These are phyloP conservation scores for Vespertilio murinus DNA, from an alignment of 2,797 vertebrate genomes.

Conservation along the genomic window DNA sequence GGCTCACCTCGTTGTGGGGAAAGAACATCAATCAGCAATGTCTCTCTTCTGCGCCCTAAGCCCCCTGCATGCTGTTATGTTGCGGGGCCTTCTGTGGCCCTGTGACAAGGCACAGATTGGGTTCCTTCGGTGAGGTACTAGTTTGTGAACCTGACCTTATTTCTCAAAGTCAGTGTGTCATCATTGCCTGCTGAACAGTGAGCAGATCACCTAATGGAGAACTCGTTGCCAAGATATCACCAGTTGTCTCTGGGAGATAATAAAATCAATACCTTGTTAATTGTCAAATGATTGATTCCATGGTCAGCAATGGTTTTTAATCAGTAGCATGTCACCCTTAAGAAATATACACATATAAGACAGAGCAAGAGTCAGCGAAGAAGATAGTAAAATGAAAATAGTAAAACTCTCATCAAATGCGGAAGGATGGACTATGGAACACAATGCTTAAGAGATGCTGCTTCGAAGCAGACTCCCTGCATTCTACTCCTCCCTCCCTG, in stretches of 20 bases:
- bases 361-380: background rate
- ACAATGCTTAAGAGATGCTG: background rate
- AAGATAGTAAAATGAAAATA: background rate
- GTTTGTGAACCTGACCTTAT: background rate
- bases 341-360: background rate
- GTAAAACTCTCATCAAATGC: background rate
- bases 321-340: background rate
- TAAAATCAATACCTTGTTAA: background rate
- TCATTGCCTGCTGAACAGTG: background rate
- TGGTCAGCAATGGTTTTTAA: background rate
- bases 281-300: background rate
- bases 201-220: background rate
- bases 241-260: background rate
- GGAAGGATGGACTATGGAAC: background rate
- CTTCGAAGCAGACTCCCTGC: background rate
- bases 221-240: background rate
- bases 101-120: background rate
- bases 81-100: background rate
- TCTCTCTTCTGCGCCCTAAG: background rate
- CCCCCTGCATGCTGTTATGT: rapidly evolving
- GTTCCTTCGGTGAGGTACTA: background rate
- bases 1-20: background rate
- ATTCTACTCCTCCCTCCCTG: background rate
- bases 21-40: background rate
- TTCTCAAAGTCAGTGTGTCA: background rate